Conservation (phyloP, 2,113 vertebrate species). For the Leptocoma aspasia region DNA sequence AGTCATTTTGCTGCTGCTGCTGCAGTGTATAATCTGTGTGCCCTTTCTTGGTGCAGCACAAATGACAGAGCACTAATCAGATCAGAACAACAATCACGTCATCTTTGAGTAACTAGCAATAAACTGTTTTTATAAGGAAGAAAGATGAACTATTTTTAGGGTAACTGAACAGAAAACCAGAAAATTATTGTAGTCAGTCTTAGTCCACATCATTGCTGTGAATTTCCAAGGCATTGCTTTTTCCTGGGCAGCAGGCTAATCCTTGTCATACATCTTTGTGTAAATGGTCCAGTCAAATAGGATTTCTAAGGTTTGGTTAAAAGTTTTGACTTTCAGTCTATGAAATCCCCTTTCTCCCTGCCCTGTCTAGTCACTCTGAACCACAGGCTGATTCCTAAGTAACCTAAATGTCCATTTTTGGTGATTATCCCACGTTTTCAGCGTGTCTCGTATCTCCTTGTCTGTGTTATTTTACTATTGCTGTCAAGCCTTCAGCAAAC, state of each 20-base stretch:
- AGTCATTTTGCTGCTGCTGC: conserved; percentile 54
- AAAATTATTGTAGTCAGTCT: background rate
- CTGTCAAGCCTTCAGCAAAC: background rate
- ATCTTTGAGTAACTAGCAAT: conserved; percentile 25
- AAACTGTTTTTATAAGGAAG: conserved; percentile 51
- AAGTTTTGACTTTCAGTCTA: background rate
- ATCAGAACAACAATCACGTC: conserved; percentile 47
- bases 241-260: background rate
- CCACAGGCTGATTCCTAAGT: background rate
- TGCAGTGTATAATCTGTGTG: conserved; percentile 47
- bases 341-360: background rate
- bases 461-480: background rate
- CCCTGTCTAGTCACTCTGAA: background rate
- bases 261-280: background rate
- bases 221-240: background rate
- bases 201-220: background rate
- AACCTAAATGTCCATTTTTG: background rate
- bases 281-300: background rate
- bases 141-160: conserved; percentile 49
- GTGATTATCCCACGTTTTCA: background rate
- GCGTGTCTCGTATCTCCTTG: background rate
- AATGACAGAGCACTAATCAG: conserved; percentile 44
- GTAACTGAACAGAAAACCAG: conserved; percentile 3
- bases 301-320: background rate
- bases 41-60: conserved; percentile 39